Base-by-base conservation (phyloP, 2,888 invertebrate species). In the Dolomedes plantarius region DNA sequence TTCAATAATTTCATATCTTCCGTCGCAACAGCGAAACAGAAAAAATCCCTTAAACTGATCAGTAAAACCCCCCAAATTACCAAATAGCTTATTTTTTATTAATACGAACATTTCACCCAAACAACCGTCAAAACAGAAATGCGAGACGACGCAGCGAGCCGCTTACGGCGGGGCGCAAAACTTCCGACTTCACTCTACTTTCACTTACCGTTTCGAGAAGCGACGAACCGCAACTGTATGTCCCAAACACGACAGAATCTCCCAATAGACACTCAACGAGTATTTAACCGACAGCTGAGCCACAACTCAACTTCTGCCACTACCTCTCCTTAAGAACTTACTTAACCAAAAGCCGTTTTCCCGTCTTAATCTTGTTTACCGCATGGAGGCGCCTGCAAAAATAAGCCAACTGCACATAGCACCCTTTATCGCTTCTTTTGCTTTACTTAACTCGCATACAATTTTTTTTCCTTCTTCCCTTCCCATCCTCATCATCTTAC, bases 351-450 rank as follows among this genome's bases (percentile, higher is more conserved):
- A 83, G 83, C 83, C 77, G 83, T 83, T 77, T 73, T 39, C 72
- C 56, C 23, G 77, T 28, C 67, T 71, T 83, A 83, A 83, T 83
- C 83, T 83, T 83, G 83, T 83, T 83, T 83, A 83, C 83, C 77
- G 77, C 77, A 32, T 68, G 72, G 68, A 77, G 50, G 83, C 76
- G 46, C 71, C 83, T 73, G 83, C 75, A 83, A 83, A 83, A 83
- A 83, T 83, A 83, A 83, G 77, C 77, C 83, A 77, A 72, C 76
- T 6, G 46, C 46, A 46, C 16, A 56, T 3, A 11, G 56, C 23
- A 5, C 56, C 11, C 3, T 3, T 56, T 56, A 56, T n/a, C 23
- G 5, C 56, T 56, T 56, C 56, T 56, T 23, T 56, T 56, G 23
- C 23, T 56, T 77, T n/a, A n/a, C n/a, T n/a, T n/a, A n/a, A n/a